Base-by-base conservation (phyloP, 1,140 invertebrate species). In the Bombus superbus region DNA sequence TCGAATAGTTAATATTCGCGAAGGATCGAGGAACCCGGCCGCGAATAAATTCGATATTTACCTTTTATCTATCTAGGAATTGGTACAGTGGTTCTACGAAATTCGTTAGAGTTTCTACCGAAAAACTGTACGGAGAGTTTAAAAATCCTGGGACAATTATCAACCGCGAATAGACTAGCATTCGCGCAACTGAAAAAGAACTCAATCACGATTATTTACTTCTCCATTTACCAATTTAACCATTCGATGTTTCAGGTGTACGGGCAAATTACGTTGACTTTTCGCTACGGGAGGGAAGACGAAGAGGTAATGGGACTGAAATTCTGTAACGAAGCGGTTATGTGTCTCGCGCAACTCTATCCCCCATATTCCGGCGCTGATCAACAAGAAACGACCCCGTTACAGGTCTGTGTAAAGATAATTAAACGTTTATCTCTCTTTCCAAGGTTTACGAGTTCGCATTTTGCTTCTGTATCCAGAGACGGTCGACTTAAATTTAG, bases 291-390 rank as follows among this genome's bases (percentile, higher is more conserved):
- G 0, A 95, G 98, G 62, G 98, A 98, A 95, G 98, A 99, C 92
- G 98, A 98, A 92, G 98, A 99, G 94, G 98, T 98, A 25, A 98
- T 99, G 98, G 98, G 98, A 0, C 95, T 99, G 83, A 98, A 98
- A 92, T 98, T 99, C 95, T 98, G 98, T 95, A 98, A 98, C 92
- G 98, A 99, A 94, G 97, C 98, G 64, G 97, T 98, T 87, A 97
- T 99, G 96, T 98, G 97, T 90, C 94, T 98, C 38, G 97, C 97
- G 66, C 98, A 98, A 93, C 96, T 98, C 53, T 98, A 98, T 95
- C 98, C 98, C 3, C 96, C 95, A 4, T 95, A 95, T 86, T 89
- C 94, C 25, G 95, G 94, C 66, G 95, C 96, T 80, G 95, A 96
- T 75, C 96, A 96, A 71, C 95, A 95, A 85, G 96, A 96, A 76